Evolutionary conservation across 2,797 vertebrate species (phyloP), one percentile per base, ranked within the genome.

Genomic region (Emydoidea blandingii): DNA sequence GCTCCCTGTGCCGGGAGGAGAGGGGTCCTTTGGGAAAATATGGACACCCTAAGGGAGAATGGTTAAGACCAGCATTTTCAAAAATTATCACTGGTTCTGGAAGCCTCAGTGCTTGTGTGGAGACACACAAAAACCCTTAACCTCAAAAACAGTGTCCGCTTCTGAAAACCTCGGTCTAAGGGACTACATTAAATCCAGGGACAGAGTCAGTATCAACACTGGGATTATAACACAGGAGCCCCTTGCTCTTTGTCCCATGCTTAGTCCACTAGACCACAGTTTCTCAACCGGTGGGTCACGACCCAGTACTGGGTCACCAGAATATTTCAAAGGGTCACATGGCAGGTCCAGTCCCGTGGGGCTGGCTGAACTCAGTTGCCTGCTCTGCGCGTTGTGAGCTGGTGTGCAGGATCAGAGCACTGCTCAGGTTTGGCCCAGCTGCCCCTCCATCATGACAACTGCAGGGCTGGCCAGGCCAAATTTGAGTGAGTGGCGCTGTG

Each of bases 181-280:
- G 4, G 49, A 49, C 12, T 49, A 49, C 49, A 49, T 49, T 29
- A 94, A 95, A 88, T 96, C 86, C 78, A 72, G 12, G 2, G 81
- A 62, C 68, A 74, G 93, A 96, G 82, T 93, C 94, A 90, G 86
- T 96, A 94, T 56, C 52, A 79, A 86, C 0, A 0, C 19, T 31
- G 62, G 62, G 14, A 65, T 65, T 65, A 72, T 72, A 82, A 2
- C 83, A 79, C 85, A 85, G 89, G 86, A 93, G 89, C 94, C 62
- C 82, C 87, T 52, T 2, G 1, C 80, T 95, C 21, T 1, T 96
- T 92, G 93, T 96, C 91, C 93, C 89, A 76, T 79, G 89, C 94
- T 95, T 95, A 94, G 92, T 96, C 96, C 91, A 87, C 90, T 95
- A 93, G 88, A 79, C 80, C 57, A 49, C 49, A 49, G 12, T 49